Evolutionary conservation across 2,113 vertebrate species (phyloP).

Genomic region (Pagrus major): DNA sequence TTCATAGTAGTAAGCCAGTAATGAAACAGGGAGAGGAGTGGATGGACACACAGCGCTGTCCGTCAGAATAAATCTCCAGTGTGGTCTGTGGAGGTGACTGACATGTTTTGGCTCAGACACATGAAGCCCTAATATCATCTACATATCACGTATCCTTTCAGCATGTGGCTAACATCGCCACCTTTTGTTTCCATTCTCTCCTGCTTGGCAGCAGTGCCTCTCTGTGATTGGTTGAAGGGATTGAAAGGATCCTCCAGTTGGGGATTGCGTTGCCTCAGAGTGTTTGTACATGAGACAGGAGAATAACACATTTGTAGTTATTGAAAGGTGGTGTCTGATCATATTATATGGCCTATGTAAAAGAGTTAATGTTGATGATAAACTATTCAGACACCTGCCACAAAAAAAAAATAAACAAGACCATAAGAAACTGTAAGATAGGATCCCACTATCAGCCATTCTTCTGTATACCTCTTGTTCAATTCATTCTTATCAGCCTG

Average conservation of each 20-base stretch:
- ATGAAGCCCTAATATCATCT: constrained; percentile 15
- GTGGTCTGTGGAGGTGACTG: constrained; percentile 24
- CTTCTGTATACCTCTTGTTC: neutral
- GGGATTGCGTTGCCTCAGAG: constrained; percentile 25
- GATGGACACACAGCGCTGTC: constrained; percentile 23
- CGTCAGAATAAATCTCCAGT: constrained; percentile 17
- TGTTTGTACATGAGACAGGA: constrained; percentile 10
- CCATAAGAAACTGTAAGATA: neutral
- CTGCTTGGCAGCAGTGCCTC: constrained; percentile 48
- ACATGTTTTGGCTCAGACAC: constrained; percentile 19
- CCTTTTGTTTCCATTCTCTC: constrained; percentile 53
- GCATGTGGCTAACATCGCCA: constrained; percentile 16
- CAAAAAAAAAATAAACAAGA: neutral
- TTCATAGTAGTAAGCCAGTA: constrained; percentile 6
- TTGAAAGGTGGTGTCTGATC: neutral
- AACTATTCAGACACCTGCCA: neutral
- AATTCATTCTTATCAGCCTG: neutral
- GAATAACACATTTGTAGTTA: constrained; percentile 10
- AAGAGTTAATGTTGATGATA: neutral
- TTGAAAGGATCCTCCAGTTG: constrained; percentile 37
- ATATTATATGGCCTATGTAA: neutral
- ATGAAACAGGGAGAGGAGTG: constrained; percentile 4
- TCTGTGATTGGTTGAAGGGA: constrained; percentile 41
- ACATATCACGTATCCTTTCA: constrained; percentile 39
- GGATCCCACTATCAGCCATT: neutral